Conservation (phyloP, 1,140 invertebrate genomes). For the Drosophila lowei region DNA sequence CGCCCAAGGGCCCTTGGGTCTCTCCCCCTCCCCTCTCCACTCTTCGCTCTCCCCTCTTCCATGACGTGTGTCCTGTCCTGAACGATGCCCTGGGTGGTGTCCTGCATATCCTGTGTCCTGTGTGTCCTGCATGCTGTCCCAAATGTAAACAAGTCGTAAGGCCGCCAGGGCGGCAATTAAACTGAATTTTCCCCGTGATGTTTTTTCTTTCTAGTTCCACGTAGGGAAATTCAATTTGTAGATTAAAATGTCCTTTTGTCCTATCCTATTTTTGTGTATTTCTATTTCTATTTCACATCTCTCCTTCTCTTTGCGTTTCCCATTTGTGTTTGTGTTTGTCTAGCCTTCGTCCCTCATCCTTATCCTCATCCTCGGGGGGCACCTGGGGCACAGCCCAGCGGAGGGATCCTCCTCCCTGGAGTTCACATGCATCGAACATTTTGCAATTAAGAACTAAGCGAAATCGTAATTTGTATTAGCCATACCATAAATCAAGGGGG, state of each 20-base stretch:
- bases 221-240: slow-evolving; percentile 70
- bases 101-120: neutral
- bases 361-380: no score
- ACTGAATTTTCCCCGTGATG: slow-evolving; percentile 34
- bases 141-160: slow-evolving; percentile 69
- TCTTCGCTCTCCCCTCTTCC: neutral
- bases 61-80: neutral
- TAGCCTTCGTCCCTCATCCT: no score
- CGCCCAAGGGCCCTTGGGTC: slow-evolving; percentile 51
- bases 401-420: no score
- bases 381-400: no score
- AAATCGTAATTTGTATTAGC: no score
- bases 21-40: neutral
- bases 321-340: slow-evolving; percentile 17
- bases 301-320: neutral
- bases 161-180: slow-evolving; percentile 67
- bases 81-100: slow-evolving; percentile 3
- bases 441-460: no score
- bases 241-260: slow-evolving; percentile 51
- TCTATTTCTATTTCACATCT: slow-evolving; percentile 3
- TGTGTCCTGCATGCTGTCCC: slow-evolving; percentile 1
- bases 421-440: no score
- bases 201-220: slow-evolving; percentile 24
- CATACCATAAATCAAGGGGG: no score
- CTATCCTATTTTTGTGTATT: no score